Evolutionary conservation across 2,113 vertebrate genomes (phyloP).

Genomic region (Sclerurus mexicanus): DNA sequence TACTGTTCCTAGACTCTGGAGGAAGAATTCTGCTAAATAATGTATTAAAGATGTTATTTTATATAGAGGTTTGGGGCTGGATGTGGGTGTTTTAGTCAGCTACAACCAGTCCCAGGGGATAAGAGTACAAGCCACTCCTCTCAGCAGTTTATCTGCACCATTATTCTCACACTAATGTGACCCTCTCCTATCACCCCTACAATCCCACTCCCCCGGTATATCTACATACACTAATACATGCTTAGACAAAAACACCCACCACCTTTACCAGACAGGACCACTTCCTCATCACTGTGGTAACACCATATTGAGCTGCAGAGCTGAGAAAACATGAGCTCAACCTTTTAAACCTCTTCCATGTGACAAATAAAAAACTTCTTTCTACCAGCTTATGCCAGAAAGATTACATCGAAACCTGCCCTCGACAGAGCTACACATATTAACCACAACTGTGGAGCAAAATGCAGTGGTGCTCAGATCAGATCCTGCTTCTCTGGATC

Average conservation of each 20-base stretch:
- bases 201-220: accelerated
- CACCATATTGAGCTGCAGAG: neutral
- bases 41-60: neutral
- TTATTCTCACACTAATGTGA: neutral
- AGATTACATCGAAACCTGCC: neutral
- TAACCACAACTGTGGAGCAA: neutral
- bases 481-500: neutral
- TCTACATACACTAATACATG: neutral
- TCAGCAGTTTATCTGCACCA: neutral
- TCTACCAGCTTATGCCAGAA: neutral
- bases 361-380: neutral
- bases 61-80: neutral
- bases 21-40: neutral
- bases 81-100: neutral
- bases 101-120: neutral
- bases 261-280: neutral
- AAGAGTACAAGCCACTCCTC: neutral
- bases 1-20: neutral
- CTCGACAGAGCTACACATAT: neutral
- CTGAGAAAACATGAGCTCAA: neutral
- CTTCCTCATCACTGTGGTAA: neutral
- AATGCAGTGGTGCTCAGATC: neutral
- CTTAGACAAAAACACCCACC: neutral
- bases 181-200: neutral
- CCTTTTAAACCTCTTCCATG: neutral